Base-by-base conservation (phyloP, 1,140 invertebrate species). In the Brachionus sp. region DNA sequence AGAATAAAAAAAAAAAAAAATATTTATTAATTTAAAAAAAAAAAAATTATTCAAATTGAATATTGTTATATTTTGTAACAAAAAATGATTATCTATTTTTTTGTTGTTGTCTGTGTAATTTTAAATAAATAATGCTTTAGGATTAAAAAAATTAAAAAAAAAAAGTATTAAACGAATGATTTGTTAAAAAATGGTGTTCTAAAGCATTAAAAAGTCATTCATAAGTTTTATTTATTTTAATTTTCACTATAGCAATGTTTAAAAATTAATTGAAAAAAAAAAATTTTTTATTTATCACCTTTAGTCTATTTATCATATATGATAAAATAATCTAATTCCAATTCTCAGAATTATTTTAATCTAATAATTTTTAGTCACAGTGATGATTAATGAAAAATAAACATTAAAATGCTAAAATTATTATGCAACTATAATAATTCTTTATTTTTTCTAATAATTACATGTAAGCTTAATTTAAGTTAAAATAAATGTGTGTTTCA, bases 151-250 rank as follows among this genome's bases (percentile, higher is more conserved):
- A 53, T 25, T 13, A 5, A 50, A 12, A 29, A 50, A 33, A 39
- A 70, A 70, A 35, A 39, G 35, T 19, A 7, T 10, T 33, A 37
- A 70, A 70, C 9, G 37, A 70, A 77, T 70, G 33, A 66, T 33
- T 16, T 29, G 12, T 13, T 35, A 66, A 66, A 66, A 66, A 66
- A 66, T 33, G 25, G 62, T 53, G 35, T 70, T 70, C 66, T 70
- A 70, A 70, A 70, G 66, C 66, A 70, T 70, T 70, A 70, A 70
- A 70, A 70, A 37, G 66, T 70, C 66, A 70, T 39, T 70, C 35
- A 70, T 19, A 9, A 16, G 19, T 70, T 70, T 70, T 70, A 70
- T 70, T 70, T 3, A 35, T 39, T 70, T 16, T 4, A 37, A 37
- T n/a, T 70, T 37, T 19, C 37, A 7, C 39, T 70, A 0, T 35